Base-by-base conservation (phyloP, 2,888 invertebrate genomes). In the Heteromyza rotundicornis region DNA sequence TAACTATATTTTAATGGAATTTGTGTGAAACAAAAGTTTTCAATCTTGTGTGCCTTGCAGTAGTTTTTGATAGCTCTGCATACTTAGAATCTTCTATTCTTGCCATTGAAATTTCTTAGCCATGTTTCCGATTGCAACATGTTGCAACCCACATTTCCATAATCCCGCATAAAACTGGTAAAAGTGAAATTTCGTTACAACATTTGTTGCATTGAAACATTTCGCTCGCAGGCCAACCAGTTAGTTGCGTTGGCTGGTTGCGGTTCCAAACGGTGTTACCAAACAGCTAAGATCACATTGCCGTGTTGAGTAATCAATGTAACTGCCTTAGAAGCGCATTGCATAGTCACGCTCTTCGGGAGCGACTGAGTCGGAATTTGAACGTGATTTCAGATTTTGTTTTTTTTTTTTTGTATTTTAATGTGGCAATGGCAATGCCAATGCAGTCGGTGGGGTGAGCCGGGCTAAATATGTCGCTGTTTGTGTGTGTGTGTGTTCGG, bases 251-350 rank as follows among this genome's bases (percentile, higher is more conserved):
- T 2, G 14, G 20, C 32, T 16, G 54, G 23, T 47, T 19, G 35
- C 47, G 3, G 47, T 19, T 20, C n/a, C n/a, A n/a, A n/a, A n/a
- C 7, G 47, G 5, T 47, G 47, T 47, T 47, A 47, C 47, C 47
- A 47, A 47, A 47, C 20, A 56, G 64, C 73, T 73, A 73, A 73
- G 68, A 71, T 70, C 17, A 17, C 47, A 47, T 47, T 64, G 59
- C 56, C 35, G 47, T 23, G 68, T 73, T 73, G 70, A 73, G 73
- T 73, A 73, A 73, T 74, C 73, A 74, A 47, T 64, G 68, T 70
- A 71, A 70, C 70, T 68, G 73, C 70, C 69, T 44, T 56, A 20
- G 19, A 56, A 56, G 5, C 66, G 72, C 20, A 20, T 47, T 47
- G 47, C 47, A 47, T n/a, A 40, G 40, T 54, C 36, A 52, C 35